A percentile compares a stretch with the other conserved stretches of the same genome.
These are phyloP conservation scores for Saimiri boliviensis DNA, from an alignment of 2,113 vertebrate species.

Conservation along the genomic window DNA sequence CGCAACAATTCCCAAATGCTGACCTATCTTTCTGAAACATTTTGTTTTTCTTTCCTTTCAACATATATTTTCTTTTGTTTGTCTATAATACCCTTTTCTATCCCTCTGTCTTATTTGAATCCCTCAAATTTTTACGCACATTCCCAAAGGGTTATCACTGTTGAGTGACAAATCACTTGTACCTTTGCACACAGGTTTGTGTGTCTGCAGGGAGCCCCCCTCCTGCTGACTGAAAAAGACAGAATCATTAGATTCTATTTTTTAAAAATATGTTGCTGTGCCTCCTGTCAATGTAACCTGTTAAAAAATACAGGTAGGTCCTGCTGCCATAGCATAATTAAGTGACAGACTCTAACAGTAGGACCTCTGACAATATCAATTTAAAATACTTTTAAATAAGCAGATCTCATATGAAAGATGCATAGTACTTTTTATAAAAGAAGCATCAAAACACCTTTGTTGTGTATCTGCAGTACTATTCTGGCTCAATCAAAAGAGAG, in stretches of 20 bases:
- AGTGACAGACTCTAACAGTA: slow-evolving; percentile 41
- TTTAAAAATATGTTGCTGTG: slow-evolving; percentile 14
- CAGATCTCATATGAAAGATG: slow-evolving; percentile 40
- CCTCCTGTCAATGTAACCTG: slow-evolving; percentile 34
- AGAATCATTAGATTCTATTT: slow-evolving; percentile 63
- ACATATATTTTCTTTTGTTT: neutral
- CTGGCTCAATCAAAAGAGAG: neutral
- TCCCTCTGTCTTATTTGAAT: neutral
- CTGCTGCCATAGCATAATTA: slow-evolving; percentile 35
- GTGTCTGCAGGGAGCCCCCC: neutral
- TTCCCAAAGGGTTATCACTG: neutral
- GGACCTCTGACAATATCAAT: slow-evolving; percentile 38
- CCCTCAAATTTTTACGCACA: neutral
- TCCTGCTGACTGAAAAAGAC: slow-evolving; percentile 46
- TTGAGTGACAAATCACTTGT: slow-evolving; percentile 9
- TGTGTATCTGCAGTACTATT: neutral
- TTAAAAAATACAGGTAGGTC: slow-evolving; percentile 30
- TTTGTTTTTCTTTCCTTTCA: neutral
- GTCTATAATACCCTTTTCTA: neutral
- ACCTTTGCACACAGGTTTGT: neutral
- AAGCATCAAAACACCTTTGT: slow-evolving; percentile 15
- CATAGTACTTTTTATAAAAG: slow-evolving; percentile 30
- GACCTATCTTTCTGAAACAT: neutral
- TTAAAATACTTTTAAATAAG: slow-evolving; percentile 66
- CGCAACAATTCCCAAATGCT: neutral